phyloP scores from a whole-genome alignment of 2,113 vertebrate genomes.

The Chunga burmeisteri region DNA sequence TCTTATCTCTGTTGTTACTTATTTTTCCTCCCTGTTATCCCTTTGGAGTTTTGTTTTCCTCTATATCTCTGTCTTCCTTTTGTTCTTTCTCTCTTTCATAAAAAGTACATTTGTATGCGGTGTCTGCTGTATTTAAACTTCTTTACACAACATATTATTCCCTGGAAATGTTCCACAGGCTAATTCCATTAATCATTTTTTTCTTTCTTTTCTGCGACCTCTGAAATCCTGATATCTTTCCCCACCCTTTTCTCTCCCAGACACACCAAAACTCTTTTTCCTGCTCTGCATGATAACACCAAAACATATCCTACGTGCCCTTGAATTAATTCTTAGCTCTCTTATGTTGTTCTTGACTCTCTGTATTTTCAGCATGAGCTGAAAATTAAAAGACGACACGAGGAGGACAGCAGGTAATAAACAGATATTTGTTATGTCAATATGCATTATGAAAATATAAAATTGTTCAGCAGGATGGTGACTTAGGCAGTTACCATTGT shows the following conservation, averaged over 20 bases:
- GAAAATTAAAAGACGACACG: background rate
- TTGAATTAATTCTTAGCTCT: background rate
- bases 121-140: background rate
- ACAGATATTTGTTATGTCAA: background rate
- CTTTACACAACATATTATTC: background rate
- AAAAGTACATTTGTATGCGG: background rate
- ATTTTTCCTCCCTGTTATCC: background rate
- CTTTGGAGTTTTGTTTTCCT: background rate
- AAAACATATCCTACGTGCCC: background rate
- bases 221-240: background rate
- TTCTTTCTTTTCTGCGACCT: background rate
- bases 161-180: background rate
- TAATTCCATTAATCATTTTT: background rate
- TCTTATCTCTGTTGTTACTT: background rate
- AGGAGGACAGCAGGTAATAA: background rate
- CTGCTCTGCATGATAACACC: background rate
- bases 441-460: background rate
- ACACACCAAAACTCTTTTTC: background rate
- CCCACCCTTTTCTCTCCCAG: background rate
- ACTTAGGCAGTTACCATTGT: background rate
- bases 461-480: background rate
- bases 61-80: background rate
- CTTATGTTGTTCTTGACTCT: background rate
- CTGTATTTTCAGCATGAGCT: background rate
- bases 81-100: background rate